phyloP scores from a whole-genome alignment of 64 coral and sea anemone species.

The Astreopora myriophthalma region DNA sequence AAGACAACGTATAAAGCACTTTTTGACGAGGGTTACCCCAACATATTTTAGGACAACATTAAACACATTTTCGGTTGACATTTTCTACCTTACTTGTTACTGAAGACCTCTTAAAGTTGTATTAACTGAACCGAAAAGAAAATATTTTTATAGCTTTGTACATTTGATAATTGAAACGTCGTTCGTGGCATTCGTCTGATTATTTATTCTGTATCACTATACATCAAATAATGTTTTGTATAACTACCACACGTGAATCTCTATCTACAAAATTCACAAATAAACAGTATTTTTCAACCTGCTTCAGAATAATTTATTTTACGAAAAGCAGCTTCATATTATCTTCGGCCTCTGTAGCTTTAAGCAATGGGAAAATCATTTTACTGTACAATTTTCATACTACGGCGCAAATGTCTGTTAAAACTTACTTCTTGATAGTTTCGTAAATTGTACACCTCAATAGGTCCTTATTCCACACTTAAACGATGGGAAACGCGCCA shows the following conservation, averaged over 20 bases:
- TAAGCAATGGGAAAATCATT: too few relatives aligned
- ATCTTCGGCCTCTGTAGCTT: too few relatives aligned
- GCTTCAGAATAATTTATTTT: neutral
- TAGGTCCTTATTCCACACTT: too few relatives aligned
- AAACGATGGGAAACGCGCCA: too few relatives aligned
- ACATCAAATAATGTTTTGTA: neutral
- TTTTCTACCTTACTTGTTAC: neutral
- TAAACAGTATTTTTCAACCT: neutral
- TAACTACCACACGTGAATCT: neutral
- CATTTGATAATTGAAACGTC: neutral
- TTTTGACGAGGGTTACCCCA: too few relatives aligned
- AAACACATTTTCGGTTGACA: neutral
- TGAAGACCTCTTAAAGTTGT: neutral
- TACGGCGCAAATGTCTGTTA: too few relatives aligned
- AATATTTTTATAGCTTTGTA: conserved; percentile 18
- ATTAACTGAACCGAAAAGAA: neutral
- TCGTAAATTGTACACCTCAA: too few relatives aligned
- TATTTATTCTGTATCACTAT: conserved; percentile 34
- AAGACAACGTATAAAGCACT: too few relatives aligned
- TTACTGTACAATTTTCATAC: too few relatives aligned
- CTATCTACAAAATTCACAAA: neutral
- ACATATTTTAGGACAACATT: neutral
- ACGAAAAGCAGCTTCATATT: too few relatives aligned
- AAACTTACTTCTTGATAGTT: too few relatives aligned
- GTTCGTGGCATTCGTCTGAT: conserved; percentile 34